These are phyloP conservation scores for Melanostoma scalare DNA, from an alignment of 2,888 invertebrate species.

Conservation along the genomic window DNA sequence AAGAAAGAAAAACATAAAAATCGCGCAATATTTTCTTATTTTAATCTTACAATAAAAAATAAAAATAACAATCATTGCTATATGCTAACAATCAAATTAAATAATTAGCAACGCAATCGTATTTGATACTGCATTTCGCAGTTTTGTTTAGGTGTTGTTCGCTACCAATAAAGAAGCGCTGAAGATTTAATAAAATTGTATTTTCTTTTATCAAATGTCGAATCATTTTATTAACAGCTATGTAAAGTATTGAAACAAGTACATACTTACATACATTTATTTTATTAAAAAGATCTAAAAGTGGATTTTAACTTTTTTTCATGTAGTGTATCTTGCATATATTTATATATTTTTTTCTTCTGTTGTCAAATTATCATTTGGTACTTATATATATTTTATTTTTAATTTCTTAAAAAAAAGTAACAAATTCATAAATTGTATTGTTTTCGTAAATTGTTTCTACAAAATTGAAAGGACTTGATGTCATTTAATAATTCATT, in stretches of 20 bases:
- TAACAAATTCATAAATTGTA: slow-evolving; percentile 42
- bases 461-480: slow-evolving; percentile 31
- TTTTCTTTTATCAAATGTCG: slow-evolving; percentile 23
- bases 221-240: slow-evolving; percentile 33
- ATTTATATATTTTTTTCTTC: slow-evolving; percentile 25
- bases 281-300: no score
- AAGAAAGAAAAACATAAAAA: slow-evolving; percentile 23
- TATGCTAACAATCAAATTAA: slow-evolving; percentile 46
- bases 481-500: slow-evolving; percentile 44
- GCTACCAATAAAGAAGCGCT: slow-evolving; percentile 7
- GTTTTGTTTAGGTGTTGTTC: slow-evolving; percentile 28
- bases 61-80: slow-evolving; percentile 5
- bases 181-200: slow-evolving; percentile 49
- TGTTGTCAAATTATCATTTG: neutral
- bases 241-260: slow-evolving; percentile 48
- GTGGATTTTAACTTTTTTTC: slow-evolving; percentile 12
- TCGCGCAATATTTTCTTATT: slow-evolving; percentile 29
- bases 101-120: slow-evolving; percentile 29
- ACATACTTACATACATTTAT: no score
- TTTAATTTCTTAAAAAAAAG: slow-evolving; percentile 26
- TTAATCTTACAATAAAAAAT: slow-evolving; percentile 36
- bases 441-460: slow-evolving; percentile 33
- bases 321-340: slow-evolving; percentile 40
- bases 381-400: slow-evolving; percentile 1
- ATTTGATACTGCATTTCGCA: slow-evolving; percentile 10